Percentiles rank a stretch among this genome's conserved stretches.
These are phyloP conservation scores for Cosmopolites sordidus DNA, from an alignment of 2,888 invertebrate species.

Conservation along the genomic window DNA sequence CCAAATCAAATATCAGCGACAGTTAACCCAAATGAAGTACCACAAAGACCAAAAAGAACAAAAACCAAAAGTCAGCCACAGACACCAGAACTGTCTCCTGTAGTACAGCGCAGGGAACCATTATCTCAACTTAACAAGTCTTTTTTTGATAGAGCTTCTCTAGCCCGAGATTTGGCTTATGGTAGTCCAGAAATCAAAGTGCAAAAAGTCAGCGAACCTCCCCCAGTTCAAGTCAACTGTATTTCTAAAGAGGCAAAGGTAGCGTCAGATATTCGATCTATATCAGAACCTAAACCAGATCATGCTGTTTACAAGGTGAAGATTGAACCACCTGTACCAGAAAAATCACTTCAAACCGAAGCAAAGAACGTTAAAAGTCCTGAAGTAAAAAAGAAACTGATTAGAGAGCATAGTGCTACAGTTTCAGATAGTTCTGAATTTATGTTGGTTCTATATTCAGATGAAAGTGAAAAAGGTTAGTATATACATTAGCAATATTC, in stretches of 20 bases:
- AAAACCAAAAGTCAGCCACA: constrained; percentile 46
- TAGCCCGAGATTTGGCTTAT: constrained; percentile 53
- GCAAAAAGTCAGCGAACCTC: constrained; percentile 31
- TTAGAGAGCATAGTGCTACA: constrained; percentile 47
- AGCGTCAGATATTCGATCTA: constrained; percentile 26
- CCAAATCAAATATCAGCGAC: constrained; percentile 3
- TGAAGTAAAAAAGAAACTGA: constrained; percentile 24
- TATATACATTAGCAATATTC: too few relatives aligned
- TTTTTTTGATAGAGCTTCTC: constrained; percentile 50
- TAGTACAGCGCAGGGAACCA: constrained; percentile 34
- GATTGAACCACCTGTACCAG: constrained; percentile 27
- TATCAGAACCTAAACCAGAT: constrained; percentile 23
- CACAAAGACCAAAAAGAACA: constrained; percentile 41
- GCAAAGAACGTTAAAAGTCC: constrained; percentile 28
- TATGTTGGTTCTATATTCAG: constrained; percentile 65
- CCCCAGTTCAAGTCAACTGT: constrained; percentile 3
- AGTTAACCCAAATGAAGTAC: constrained; percentile 26
- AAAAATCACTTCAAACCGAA: constrained; percentile 9
- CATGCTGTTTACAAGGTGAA: constrained; percentile 23
- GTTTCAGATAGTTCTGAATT: constrained; percentile 71
- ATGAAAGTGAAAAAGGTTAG: constrained; percentile 41
- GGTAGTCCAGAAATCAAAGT: constrained; percentile 50
- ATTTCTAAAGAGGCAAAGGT: too few relatives aligned
- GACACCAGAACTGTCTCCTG: constrained; percentile 45
- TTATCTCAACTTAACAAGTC: constrained; percentile 38